Evolutionary conservation across 2,888 invertebrate species (phyloP).

Genomic region (Ariolimax columbianus): DNA sequence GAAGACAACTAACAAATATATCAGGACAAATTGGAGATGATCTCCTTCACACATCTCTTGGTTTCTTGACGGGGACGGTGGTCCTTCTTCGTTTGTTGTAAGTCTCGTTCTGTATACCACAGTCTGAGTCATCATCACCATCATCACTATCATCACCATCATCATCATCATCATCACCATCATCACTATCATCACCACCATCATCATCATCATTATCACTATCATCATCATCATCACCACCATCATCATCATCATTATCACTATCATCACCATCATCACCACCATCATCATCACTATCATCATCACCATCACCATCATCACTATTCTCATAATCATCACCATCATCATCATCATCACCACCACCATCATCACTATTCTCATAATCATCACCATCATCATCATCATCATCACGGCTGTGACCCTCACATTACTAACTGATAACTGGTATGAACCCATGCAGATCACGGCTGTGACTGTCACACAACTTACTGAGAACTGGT

Average conservation of each 20-base stretch:
- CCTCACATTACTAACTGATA: too few species aligned
- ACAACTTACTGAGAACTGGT: too few species aligned
- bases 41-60: too few species aligned
- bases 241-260: background rate
- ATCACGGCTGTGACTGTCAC: too few species aligned
- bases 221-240: background rate
- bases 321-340: background rate
- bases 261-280: background rate
- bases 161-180: background rate
- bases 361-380: background rate
- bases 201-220: background rate
- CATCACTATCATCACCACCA: background rate
- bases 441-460: too few species aligned
- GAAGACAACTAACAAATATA: too few species aligned
- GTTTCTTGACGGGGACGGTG: too few species aligned
- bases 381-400: slow-evolving; percentile 15
- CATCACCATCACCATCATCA: background rate
- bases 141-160: background rate
- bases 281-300: background rate
- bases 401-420: too few species aligned
- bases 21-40: too few species aligned
- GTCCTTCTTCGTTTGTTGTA: too few species aligned
- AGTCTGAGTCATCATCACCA: background rate
- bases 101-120: too few species aligned
- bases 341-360: slow-evolving; percentile 8